Evolutionary conservation across 1,140 invertebrate genomes (phyloP).

Genomic region (Scaptodrosophila lebanonensis): DNA sequence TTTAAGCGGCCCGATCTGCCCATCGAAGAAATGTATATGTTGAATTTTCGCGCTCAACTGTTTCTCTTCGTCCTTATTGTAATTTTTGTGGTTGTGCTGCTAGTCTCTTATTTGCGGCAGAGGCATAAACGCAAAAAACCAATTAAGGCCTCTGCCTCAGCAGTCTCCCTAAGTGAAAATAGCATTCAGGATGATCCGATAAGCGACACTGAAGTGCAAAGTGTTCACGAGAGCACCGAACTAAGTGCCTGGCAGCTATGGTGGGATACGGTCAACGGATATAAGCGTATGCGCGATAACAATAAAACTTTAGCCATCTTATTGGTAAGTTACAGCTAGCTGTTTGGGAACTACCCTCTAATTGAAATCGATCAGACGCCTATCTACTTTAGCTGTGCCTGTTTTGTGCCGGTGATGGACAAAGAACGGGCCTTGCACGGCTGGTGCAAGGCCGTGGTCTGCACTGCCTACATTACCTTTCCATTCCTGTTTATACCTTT

Average conservation of each 20-base stretch:
- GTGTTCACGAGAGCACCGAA: neutral
- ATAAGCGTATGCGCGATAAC: slow-evolving; percentile 10
- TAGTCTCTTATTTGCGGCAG: slow-evolving; percentile 1
- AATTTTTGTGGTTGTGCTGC: slow-evolving; percentile 11
- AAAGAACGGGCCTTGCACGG: neutral
- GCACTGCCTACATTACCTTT: neutral
- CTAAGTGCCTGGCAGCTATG: slow-evolving; percentile 7
- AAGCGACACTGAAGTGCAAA: slow-evolving; percentile 22
- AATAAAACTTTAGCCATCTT: neutral
- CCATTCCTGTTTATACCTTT: slow-evolving; percentile 17
- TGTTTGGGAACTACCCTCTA: too few species aligned
- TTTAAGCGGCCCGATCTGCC: neutral
- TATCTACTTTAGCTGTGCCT: slow-evolving; percentile 9
- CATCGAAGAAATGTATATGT: neutral
- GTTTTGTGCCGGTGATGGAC: slow-evolving; percentile 3
- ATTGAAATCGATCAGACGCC: too few species aligned
- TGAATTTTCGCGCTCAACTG: slow-evolving; percentile 2
- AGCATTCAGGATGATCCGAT: too few species aligned
- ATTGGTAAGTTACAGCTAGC: slow-evolving; percentile 8
- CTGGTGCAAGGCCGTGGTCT: slow-evolving; percentile 22
- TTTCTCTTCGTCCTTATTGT: neutral
- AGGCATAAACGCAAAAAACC: fast-evolving
- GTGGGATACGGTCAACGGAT: slow-evolving; percentile 22
- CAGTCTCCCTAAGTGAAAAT: too few species aligned
- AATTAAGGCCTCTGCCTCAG: too few species aligned